Evolutionary conservation across 2,888 invertebrate species (phyloP).

Genomic region (Drosophila macrospina): DNA sequence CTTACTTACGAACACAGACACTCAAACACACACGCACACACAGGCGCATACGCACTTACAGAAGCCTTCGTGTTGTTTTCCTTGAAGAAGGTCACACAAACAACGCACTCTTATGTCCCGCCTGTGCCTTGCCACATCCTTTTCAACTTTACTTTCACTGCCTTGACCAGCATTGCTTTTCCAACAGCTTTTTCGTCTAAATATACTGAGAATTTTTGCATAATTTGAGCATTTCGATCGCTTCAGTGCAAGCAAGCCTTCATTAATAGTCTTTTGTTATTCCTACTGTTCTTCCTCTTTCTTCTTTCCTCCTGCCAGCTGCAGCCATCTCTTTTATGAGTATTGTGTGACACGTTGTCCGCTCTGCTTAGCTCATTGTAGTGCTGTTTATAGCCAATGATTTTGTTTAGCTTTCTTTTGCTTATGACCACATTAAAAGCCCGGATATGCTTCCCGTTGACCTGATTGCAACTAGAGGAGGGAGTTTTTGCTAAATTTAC

Average conservation of each 20-base stretch:
- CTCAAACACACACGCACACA: constrained; percentile 10
- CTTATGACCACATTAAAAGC: constrained; percentile 48
- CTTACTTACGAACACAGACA: constrained; percentile 6
- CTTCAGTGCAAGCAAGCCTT: constrained; percentile 37
- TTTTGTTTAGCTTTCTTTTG: constrained; percentile 35
- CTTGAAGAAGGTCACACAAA: constrained; percentile 72
- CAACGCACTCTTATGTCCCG: constrained; percentile 15
- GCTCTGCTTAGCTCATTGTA: constrained; percentile 34
- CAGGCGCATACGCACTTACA: constrained; percentile 34
- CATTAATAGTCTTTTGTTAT: constrained; percentile 43
- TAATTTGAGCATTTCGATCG: constrained; percentile 54
- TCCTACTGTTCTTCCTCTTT: not conserved
- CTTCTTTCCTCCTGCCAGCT: not conserved
- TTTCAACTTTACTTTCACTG: constrained; percentile 45
- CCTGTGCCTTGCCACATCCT: not conserved
- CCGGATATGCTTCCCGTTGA: constrained; percentile 13
- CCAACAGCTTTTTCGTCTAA: constrained; percentile 29
- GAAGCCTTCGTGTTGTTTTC: constrained; percentile 56
- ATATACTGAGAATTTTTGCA: constrained; percentile 47
- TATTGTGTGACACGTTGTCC: constrained; percentile 33
- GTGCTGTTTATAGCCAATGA: constrained; percentile 29
- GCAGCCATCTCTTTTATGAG: constrained; percentile 2
- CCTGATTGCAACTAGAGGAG: constrained; percentile 40
- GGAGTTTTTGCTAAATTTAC: constrained; percentile 33
- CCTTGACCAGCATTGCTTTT: constrained; percentile 60